phyloP scores from a whole-genome alignment of 1,140 invertebrate species.

The Hestina assimilis region DNA sequence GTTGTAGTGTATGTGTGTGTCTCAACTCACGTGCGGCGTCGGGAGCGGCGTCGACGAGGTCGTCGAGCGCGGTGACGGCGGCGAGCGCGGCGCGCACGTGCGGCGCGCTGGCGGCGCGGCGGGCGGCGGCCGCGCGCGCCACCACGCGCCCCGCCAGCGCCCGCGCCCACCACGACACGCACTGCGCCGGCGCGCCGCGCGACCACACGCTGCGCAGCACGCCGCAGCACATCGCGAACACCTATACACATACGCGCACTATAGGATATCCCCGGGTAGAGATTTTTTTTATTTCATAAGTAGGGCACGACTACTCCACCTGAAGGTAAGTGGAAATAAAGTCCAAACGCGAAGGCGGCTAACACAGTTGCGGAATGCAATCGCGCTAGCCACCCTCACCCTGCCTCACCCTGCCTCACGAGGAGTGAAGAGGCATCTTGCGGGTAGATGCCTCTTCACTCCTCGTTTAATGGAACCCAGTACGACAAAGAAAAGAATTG shows the following conservation, averaged over 20 bases:
- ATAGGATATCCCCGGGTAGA: background rate
- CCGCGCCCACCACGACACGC: constrained; percentile 66
- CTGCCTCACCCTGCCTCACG: no score
- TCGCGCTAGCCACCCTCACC: no score
- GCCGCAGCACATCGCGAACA: constrained; percentile 55
- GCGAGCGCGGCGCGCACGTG: constrained; percentile 53
- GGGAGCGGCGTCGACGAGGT: constrained; percentile 56
- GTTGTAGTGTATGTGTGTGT: background rate
- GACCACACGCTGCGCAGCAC: constrained; percentile 61
- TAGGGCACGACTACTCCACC: no score
- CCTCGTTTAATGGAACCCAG: no score
- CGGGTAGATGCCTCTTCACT: no score
- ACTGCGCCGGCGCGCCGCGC: constrained; percentile 21
- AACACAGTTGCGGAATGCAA: no score
- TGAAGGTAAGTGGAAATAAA: no score
- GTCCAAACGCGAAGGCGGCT: no score
- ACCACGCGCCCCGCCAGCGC: constrained; percentile 59
- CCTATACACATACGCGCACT: no score
- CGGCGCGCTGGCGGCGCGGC: constrained; percentile 31
- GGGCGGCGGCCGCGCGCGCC: constrained; percentile 53
- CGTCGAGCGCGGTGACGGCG: constrained; percentile 55
- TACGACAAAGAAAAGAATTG: no score
- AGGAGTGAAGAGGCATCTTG: no score
- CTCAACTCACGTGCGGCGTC: constrained; percentile 43
- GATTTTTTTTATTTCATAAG: no score